phyloP scores from a whole-genome alignment of 1,140 invertebrate genomes.

The Mercenaria mercenaria region DNA sequence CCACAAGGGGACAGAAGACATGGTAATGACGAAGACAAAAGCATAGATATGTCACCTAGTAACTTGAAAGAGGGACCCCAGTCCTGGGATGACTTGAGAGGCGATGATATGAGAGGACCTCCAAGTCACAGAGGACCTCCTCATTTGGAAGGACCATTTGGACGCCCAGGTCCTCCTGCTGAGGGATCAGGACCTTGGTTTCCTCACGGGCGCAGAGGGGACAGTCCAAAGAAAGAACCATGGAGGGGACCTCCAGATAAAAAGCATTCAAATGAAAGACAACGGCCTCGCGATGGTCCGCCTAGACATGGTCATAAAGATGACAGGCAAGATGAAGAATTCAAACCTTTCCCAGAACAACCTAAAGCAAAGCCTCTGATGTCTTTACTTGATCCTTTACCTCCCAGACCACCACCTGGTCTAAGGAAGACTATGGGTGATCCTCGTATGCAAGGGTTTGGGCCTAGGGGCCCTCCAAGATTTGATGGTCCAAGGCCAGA shows the following conservation, averaged over 20 bases:
- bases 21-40: neutral
- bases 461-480: neutral
- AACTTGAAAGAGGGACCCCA: neutral
- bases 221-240: conserved; percentile 4
- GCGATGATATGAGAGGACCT: neutral
- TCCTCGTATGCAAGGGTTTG: neutral
- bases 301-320: neutral
- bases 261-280: neutral
- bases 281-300: neutral
- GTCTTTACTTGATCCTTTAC: neutral
- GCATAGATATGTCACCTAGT: neutral
- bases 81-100: neutral
- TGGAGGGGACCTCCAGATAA: neutral
- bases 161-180: neutral
- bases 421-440: neutral
- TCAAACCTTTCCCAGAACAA: neutral
- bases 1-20: neutral
- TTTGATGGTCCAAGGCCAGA: conserved; percentile 15
- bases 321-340: neutral
- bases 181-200: neutral
- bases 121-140: neutral
- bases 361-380: neutral
- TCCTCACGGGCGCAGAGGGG: neutral
- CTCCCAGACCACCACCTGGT: neutral
- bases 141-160: neutral